These are phyloP conservation scores for Circaetus gallicus DNA, from an alignment of 2,113 vertebrate genomes.

Conservation along the genomic window DNA sequence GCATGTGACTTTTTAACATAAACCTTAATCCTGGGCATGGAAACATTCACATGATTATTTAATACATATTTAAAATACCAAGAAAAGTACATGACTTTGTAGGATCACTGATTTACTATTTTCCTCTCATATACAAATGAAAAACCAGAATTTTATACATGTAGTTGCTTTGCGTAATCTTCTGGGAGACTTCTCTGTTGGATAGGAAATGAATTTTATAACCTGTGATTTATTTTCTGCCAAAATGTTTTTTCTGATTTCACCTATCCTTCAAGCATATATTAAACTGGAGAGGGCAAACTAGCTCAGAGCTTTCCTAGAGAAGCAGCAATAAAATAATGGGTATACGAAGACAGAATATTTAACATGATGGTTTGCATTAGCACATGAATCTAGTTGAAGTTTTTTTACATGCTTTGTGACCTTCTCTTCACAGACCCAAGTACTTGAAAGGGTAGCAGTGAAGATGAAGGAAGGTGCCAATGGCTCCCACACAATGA, in stretches of 20 bases:
- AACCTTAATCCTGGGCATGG: neutral
- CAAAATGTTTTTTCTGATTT: neutral
- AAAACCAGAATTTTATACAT: neutral
- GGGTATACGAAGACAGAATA: neutral
- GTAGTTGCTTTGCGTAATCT: neutral
- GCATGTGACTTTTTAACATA: conserved; percentile 36
- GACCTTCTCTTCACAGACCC: neutral
- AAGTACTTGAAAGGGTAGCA: neutral
- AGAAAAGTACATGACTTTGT: neutral
- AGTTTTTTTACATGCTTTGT: neutral
- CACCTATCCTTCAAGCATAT: neutral
- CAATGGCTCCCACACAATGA: too few relatives aligned
- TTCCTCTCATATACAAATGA: neutral
- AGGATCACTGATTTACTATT: neutral
- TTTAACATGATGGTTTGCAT: neutral
- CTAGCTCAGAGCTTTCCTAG: neutral
- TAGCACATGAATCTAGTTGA: neutral
- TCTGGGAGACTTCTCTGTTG: neutral
- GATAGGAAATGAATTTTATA: neutral
- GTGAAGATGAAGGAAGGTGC: neutral
- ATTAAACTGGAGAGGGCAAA: neutral
- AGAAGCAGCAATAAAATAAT: neutral
- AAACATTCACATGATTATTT: conserved; percentile 46
- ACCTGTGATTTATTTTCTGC: neutral
- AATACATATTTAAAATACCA: conserved; percentile 55